Base-by-base conservation (phyloP, 2,797 vertebrate species). In the Darevskia mixta region DNA sequence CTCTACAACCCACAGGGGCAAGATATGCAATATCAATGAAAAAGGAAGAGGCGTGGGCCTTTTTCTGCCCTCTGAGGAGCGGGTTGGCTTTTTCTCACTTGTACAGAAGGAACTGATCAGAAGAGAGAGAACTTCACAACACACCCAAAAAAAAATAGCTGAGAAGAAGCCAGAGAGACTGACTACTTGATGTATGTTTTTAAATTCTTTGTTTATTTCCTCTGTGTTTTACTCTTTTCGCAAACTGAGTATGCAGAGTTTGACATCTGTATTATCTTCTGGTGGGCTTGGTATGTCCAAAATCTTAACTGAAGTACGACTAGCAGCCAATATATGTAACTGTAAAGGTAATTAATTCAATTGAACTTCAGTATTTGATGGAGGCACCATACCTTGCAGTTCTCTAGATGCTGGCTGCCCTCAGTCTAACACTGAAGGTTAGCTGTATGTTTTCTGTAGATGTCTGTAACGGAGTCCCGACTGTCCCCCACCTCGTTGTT, bases 21-120 rank as follows among this genome's bases (percentile, higher is more conserved):
- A 80, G 82, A 80, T 80, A 66, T 23, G 9, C 29, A 61, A 45
- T 61, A 29, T 79, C 66, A 64, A 23, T 75, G 29, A 85, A 79
- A 80, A 75, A 81, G 88, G 88, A 89, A 89, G 78, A 64, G 83
- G 88, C 61, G 88, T 85, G 49, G 72, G 69, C 58, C 29, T 64
- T 64, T 49, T n/a, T 61, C 20, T 8, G 55, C 45, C 38, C 55
- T 73, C 76, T 49, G 15, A 85, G 72, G 17, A 73, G 25, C 18
- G 5, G 41, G 45, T 71, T 43, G 49, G 38, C 29, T 25, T 32
- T 32, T 75, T 75, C 69, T 73, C 11, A 73, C 38, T 81, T 67
- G 15, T 58, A 32, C 32, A 32, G 35, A 78, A 80, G 61, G 11
- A 67, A 76, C 69, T 76, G 25, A 20, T 75, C 25, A 76, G 69